Base-by-base conservation (phyloP, 2,113 vertebrate genomes). In the Mobula birostris region DNA sequence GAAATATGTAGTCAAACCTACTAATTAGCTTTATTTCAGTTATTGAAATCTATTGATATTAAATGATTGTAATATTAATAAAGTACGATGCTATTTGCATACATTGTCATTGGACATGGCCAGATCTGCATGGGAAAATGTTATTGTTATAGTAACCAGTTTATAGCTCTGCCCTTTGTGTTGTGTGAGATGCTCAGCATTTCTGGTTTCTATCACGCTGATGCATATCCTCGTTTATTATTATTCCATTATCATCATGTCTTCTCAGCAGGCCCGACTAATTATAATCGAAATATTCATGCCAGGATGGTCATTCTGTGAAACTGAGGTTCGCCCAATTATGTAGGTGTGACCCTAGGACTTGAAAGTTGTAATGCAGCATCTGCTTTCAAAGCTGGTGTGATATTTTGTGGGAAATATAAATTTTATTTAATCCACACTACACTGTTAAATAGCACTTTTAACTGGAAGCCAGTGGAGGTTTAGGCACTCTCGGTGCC, bases 231-330 rank as follows among this genome's bases (percentile, higher is more conserved):
- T 94, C 66, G 78, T 94, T 94, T 61, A 94, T 94, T 94, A 94
- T 83, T 95, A 94, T 94, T 96, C 94, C 93, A 7, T 96, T 96
- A 95, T 94, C 94, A 94, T 94, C 95, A 93, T 95, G 70, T 94
- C 95, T 95, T 87, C 94, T 93, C 94, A 95, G 94, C 94, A 95
- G 95, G 94, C 94, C 85, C 90, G 94, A 94, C 94, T 96, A 95
- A 96, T 96, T 96, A 95, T 95, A 94, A 94, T 94, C 61, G 94
- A 90, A 94, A 80, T 92, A 95, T 95, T 95, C 95, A 94, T 5
- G 72, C 77, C 85, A 94, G 94, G 94, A 90, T 94, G 94, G 94
- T 94, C 88, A 70, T 82, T 95, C 77, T 94, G 95, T n/a, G 95
- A 83, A 94, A 77, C 78, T 77, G 94, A 94, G 66, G 83, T 95